Evolutionary conservation across 2,113 vertebrate genomes (phyloP), one percentile per base, ranked within the genome.

Genomic region (Prionailurus bengalensis): DNA sequence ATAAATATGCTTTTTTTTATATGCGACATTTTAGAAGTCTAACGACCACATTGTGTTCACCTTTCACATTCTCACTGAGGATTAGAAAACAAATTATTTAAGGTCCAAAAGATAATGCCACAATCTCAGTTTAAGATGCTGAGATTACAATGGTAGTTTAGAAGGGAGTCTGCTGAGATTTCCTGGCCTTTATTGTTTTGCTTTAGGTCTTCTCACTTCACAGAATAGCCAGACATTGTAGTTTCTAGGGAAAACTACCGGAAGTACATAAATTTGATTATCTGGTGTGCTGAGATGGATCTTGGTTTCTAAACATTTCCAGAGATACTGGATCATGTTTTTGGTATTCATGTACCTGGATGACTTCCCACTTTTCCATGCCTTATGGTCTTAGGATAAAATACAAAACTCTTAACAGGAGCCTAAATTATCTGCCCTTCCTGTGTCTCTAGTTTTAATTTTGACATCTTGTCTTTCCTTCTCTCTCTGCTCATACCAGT

Each of bases 61-160:
- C 58, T 89, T 65, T 91, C 93, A 88, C n/a, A 61, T 96, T 97
- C 29, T 97, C 31, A 92, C 0, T 73, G 33, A 92, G 15, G 31
- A 86, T 85, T 95, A 74, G 79, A 58, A 88, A 90, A 58, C 4
- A 94, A 70, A 96, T 89, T 86, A 89, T 42, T 91, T 91, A 95
- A 74, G 15, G 7, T 94, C 27, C 23, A 91, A 58, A 84, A 89
- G 19, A n/a, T 82, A 76, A 80, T 84, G 33, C 11, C 63, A 63
- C 29, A 79, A 84, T 89, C 17, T 94, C 55, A 87, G 14, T 86
- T 70, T 81, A 66, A 70, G 53, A 79, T 83, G 21, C 36, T 80
- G 17, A 81, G 3, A 80, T 87, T 74, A 78, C 9, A 1, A 95
- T 91, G 61, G 42, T 92, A 90, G 61, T 83, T 96, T 90, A 48